A percentile compares a stretch with the other conserved stretches of the same genome.
phyloP scores from a whole-genome alignment of 2,888 invertebrate species.

The Acanthosepion pharaonis region DNA sequence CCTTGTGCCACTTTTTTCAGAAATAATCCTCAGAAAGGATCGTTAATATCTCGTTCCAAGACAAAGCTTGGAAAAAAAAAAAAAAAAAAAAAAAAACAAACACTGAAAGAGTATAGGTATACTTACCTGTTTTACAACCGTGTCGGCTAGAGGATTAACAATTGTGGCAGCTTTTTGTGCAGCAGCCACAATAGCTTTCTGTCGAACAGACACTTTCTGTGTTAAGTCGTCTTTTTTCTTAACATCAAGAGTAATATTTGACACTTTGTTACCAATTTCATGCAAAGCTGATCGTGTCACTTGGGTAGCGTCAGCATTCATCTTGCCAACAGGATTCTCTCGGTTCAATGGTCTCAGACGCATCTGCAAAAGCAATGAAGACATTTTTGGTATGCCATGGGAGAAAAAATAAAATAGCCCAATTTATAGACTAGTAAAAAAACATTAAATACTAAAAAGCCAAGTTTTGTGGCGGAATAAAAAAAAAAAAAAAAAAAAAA shows the following conservation, averaged over 20 bases:
- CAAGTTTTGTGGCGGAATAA: too few species aligned
- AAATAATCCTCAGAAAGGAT: too few species aligned
- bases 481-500: too few species aligned
- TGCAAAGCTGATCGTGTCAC: conserved; percentile 64
- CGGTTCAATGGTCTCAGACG: not conserved
- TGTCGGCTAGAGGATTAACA: not conserved
- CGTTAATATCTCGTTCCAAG: too few species aligned
- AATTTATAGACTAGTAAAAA: not conserved
- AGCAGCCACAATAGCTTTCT: not conserved
- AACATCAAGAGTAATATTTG: conserved; percentile 55
- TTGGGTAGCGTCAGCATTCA: not conserved
- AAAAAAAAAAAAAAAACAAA: too few species aligned
- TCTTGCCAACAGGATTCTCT: not conserved
- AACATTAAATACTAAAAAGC: too few species aligned
- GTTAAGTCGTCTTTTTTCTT: not conserved
- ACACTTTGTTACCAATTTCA: conserved; percentile 70
- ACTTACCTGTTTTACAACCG: not conserved
- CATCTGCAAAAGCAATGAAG: conserved; percentile 45
- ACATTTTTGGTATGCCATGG: not conserved
- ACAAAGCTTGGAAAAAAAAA: too few species aligned
- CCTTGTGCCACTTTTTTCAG: too few species aligned
- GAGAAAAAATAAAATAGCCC: conserved; percentile 41
- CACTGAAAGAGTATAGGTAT: too few species aligned
- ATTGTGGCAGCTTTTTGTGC: not conserved
- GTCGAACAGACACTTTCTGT: not conserved